phyloP scores from a whole-genome alignment of 1,140 invertebrate genomes.

The Cryptotermes secundus region DNA sequence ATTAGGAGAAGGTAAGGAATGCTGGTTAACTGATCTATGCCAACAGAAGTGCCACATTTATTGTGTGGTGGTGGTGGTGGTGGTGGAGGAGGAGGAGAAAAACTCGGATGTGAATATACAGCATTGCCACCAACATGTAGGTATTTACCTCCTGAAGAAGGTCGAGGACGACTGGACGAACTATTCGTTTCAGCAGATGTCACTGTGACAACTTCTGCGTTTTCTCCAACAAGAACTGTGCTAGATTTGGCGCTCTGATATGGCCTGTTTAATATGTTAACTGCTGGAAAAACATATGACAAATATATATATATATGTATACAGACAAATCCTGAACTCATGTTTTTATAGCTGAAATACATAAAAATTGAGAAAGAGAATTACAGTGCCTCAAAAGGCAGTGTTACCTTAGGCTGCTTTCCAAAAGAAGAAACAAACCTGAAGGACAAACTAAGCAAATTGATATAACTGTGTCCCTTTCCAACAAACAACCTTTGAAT shows the following conservation, averaged over 20 bases:
- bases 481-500: no score
- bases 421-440: no score
- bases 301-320: no score
- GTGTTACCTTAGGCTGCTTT: no score
- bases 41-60: conserved; percentile 50
- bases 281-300: conserved; percentile 59
- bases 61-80: no score
- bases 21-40: conserved; percentile 64
- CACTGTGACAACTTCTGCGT: conserved; percentile 50
- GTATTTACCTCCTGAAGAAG: conserved; percentile 63
- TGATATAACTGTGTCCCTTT: no score
- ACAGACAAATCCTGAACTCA: no score
- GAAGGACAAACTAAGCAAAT: no score
- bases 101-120: not conserved
- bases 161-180: conserved; percentile 56
- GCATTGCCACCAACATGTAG: not conserved
- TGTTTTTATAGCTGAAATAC: no score
- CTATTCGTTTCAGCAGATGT: conserved; percentile 34
- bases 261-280: conserved; percentile 77
- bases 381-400: no score
- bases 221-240: conserved; percentile 77
- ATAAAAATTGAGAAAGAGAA: no score
- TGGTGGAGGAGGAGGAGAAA: not conserved
- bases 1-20: conserved; percentile 47
- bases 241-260: conserved; percentile 77